Evolutionary conservation across 1,140 invertebrate species (phyloP).

Genomic region (Arion vulgaris): DNA sequence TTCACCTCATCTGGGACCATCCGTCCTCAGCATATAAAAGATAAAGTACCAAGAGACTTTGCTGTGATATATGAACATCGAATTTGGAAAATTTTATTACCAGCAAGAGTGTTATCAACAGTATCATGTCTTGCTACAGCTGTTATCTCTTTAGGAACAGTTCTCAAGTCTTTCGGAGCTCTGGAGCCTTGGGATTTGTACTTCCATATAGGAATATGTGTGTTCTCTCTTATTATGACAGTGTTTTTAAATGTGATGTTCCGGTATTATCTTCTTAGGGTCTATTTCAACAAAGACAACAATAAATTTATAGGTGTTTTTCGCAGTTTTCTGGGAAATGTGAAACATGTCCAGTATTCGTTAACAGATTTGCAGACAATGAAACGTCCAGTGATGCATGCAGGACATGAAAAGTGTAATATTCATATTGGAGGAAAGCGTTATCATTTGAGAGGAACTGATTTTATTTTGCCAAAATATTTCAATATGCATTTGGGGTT

Average conservation of each 20-base stretch:
- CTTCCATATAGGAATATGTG: neutral
- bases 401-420: constrained; percentile 7
- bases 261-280: constrained; percentile 5
- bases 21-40: neutral
- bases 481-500: constrained; percentile 21
- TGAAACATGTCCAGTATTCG: constrained; percentile 7
- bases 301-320: constrained; percentile 3
- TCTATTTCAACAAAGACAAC: constrained; percentile 20
- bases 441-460: neutral
- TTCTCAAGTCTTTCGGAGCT: neutral
- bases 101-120: constrained; percentile 3
- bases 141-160: neutral
- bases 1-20: neutral
- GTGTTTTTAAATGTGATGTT: neutral
- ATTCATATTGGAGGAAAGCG: neutral
- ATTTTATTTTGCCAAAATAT: constrained; percentile 27
- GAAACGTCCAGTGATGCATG: neutral
- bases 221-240: neutral
- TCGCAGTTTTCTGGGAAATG: neutral
- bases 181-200: neutral
- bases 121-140: neutral
- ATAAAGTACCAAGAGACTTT: constrained; percentile 2
- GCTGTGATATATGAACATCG: constrained; percentile 16
- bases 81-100: neutral
- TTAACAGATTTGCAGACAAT: constrained; percentile 2